Evolutionary conservation across 2,888 invertebrate species (phyloP), one percentile per base, ranked within the genome.

Genomic region (Zhuqinia jingwanae): DNA sequence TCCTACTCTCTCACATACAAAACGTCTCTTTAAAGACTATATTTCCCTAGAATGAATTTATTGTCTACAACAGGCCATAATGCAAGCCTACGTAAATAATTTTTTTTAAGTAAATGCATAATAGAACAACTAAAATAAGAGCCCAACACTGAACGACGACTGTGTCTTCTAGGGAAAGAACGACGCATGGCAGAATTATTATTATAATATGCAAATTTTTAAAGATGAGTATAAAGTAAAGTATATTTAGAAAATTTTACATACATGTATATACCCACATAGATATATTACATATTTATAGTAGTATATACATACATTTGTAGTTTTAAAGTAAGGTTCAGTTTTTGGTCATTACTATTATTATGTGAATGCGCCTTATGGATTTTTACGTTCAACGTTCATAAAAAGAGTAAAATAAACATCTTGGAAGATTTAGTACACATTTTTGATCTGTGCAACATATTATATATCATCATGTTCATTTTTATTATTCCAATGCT

Each of bases 1-100:
- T 85, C 85, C 85, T 79, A 85, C 85, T 85, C 85, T 73, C 63
- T 70, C 20, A 75, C 73, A 73, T 50, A n/a, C 53, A 75, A 22
- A 45, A 45, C 30, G 63, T 65, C 65, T 65, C 11, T 65, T 17
- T 0, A 65, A 27, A 30, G 47, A 68, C 68, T 42, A 45, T 47
- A 60, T 65, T 63, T 36, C 76, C 75, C 50, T 53, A 65, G 63
- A 76, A 76, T 80, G 68, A 80, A 85, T 85, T 85, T 85, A 85
- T 85, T 85, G 85, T 85, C 76, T 85, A 80, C 80, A 42, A 76
- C 85, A 60, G 80, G 53, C 85, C 85, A 85, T 80, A 85, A 76
- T 22, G 50, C 73, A 78, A 85, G 65, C 85, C 85, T 85, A 85
- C 85, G 80, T 80, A 76, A 70, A 45, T 58, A 25, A 77, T 58